Evolutionary conservation across 2,113 vertebrate species (phyloP).

Genomic region (Mellivora capensis): DNA sequence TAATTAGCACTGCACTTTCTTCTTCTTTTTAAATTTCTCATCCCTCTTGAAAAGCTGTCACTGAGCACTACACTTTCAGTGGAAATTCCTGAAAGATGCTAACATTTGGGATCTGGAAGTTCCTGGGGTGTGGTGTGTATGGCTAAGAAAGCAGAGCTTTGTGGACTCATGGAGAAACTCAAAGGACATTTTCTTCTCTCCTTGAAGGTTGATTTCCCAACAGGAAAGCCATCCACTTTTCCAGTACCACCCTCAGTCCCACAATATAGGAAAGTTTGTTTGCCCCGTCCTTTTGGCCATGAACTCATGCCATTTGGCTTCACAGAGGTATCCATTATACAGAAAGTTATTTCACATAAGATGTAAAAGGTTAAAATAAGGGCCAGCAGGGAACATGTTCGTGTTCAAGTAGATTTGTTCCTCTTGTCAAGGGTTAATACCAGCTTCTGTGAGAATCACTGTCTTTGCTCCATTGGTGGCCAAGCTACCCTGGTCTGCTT

Average conservation of each 20-base stretch:
- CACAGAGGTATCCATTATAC: neutral
- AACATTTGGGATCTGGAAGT: constrained; percentile 32
- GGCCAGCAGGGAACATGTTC: neutral
- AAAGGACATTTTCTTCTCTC: constrained; percentile 53
- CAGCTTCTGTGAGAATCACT: neutral
- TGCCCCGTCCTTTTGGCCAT: neutral
- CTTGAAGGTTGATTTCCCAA: constrained; percentile 40
- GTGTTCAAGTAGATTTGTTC: neutral
- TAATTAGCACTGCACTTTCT: neutral
- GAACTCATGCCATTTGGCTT: neutral
- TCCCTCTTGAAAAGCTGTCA: neutral
- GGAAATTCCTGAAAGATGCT: constrained; percentile 55
- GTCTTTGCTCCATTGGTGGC: neutral
- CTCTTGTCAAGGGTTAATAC: neutral
- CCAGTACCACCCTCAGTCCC: neutral
- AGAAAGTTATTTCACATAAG: neutral
- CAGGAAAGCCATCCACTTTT: constrained; percentile 40
- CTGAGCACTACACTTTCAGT: neutral
- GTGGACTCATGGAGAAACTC: constrained; percentile 40
- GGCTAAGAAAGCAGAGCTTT: constrained; percentile 49
- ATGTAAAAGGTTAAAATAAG: neutral
- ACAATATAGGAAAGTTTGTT: neutral
- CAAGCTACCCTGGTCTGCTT: neutral
- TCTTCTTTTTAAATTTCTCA: neutral
- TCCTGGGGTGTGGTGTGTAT: constrained; percentile 13